Evolutionary conservation across 1,140 invertebrate genomes (phyloP).

Genomic region (Penaeus indicus): DNA sequence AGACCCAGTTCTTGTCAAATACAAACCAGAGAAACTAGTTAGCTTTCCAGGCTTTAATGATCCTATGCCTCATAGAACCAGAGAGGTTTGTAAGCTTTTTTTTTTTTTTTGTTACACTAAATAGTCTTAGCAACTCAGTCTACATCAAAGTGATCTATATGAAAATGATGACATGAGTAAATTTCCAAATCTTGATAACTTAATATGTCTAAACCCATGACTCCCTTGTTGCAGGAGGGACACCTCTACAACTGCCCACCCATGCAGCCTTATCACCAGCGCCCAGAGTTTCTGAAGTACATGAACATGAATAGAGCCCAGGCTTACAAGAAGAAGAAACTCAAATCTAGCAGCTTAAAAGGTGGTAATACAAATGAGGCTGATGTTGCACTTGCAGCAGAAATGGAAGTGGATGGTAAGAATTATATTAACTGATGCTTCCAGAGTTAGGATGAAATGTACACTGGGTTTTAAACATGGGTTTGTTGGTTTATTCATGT

Average conservation of each 20-base stretch:
- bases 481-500: background rate
- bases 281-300: conserved; percentile 25
- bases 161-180: too few relatives aligned
- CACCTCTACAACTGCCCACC: conserved; percentile 30
- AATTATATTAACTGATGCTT: background rate
- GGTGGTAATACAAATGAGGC: background rate
- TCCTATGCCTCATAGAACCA: conserved; percentile 7
- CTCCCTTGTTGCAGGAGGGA: conserved; percentile 13
- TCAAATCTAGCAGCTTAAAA: conserved; percentile 15
- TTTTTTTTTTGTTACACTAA: background rate
- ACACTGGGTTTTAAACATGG: background rate
- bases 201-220: background rate
- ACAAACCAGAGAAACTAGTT: conserved; percentile 49
- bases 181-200: background rate
- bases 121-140: background rate
- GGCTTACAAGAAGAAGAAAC: conserved; percentile 53
- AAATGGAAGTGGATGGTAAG: conserved; percentile 56
- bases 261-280: conserved; percentile 44
- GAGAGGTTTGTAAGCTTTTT: conserved; percentile 41
- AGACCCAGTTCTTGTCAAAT: conserved; percentile 38
- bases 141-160: too few relatives aligned
- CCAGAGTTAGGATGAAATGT: background rate
- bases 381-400: background rate
- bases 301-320: conserved; percentile 55
- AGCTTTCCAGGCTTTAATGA: conserved; percentile 37